Evolutionary conservation across 2,888 invertebrate genomes (phyloP), one percentile per base, ranked within the genome.

Genomic region (Schizaphis graminum): DNA sequence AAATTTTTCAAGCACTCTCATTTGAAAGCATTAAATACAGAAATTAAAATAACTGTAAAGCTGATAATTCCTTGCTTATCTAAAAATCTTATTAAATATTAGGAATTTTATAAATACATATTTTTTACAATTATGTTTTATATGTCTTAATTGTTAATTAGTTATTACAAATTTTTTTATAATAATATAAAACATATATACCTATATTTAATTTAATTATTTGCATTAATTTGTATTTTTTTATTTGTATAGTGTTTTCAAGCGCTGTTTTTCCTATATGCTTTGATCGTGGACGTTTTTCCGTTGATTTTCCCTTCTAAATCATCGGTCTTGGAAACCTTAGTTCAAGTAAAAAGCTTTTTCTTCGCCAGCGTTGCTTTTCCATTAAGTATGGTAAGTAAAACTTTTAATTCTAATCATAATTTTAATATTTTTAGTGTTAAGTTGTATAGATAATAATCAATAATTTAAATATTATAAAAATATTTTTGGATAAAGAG

Each of bases 221-320:
- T 67, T n/a, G 1, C 11, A 49, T 49, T 94, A 57, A 93, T 93
- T 84, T 44, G 5, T 57, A 57, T 57, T 85, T 57, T 94, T 92
- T 95, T 95, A 96, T 96, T 95, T 95, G 96, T 96, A 94, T 97
- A 98, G 98, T 97, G 97, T 95, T 96, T 98, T 94, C 98, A 98
- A 96, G 97, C 98, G 8, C 95, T 97, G 21, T 98, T 98, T 96
- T 98, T 98, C 96, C 97, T 97, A 24, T 96, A 98, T 95, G 97
- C 98, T 92, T 95, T 98, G 13, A 95, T 97, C 11, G 98, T 98
- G 96, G 98, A 98, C 96, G 95, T 98, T 28, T 96, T 97, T 95
- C 98, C 98, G 84, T 97, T 97, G 90, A 97, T 91, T 61, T 96
- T 96, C 86, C 97, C 97, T 24, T 97, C 97, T 95, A 97, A 97